Base-by-base conservation (phyloP, 1,140 invertebrate genomes). In the Cotesia vestalis region DNA sequence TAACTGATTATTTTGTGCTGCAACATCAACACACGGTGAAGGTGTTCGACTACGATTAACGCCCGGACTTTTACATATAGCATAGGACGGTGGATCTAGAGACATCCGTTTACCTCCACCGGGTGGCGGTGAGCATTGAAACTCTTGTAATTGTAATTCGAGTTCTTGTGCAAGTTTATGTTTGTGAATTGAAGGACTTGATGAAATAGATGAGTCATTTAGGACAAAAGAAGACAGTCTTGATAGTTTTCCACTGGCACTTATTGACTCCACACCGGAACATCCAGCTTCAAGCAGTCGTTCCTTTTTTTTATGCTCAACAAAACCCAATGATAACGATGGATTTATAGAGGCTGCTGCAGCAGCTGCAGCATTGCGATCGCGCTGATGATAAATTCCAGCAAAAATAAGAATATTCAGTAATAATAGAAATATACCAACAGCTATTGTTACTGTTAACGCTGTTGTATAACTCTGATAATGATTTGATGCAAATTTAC, bases 401-500 rank as follows among this genome's bases (percentile, higher is more conserved):
- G 95, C 95, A 80, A 98, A 98, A 64, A 98, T 96, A 0, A 98
- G 89, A 5, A 98, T 91, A 83, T 99, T 98, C 2, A 98, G 89
- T 6, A 98, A 89, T 3, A 99, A 88, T 5, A 95, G 87, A 71
- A 94, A 94, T 73, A 93, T 96, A 0, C 97, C 97, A 2, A 98
- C 94, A 0, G 95, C 95, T 67, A 98, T 95, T 0, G 96, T 98
- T 3, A 98, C 93, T n/a, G 94, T 94, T 0, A 98, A 86, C 0
- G 95, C 95, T 0, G 95, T 96, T 0, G 94, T 96, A 83, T 96
- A 96, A 40, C 93, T 94, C 77, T 95, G 93, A 78, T 94, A 94
- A 78, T 94, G 93, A 73, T 91, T 93, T 6, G 92, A 92, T 2
- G 93, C 92, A 3, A 94, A 84, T 57, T 93, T 92, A 20, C 92